A percentile compares a stretch with the other conserved stretches of the same genome.
Conservation (phyloP, 2,113 vertebrate genomes). For the Chlorodrepanis virens region DNA sequence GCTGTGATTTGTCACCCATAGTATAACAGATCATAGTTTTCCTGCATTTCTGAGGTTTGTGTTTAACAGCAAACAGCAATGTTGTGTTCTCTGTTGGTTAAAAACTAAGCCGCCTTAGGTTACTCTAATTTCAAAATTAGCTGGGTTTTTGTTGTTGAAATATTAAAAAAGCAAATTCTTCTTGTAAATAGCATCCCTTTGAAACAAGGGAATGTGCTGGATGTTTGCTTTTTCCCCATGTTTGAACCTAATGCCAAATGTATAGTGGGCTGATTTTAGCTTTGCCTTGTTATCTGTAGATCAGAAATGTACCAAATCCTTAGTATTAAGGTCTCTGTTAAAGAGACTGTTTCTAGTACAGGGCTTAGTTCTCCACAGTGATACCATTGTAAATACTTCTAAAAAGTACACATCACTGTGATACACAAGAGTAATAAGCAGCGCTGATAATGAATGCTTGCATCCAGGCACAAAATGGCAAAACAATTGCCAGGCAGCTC, state of each 20-base stretch:
- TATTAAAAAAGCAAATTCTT: constrained; percentile 41
- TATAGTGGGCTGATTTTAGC: constrained; percentile 9
- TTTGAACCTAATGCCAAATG: constrained; percentile 19
- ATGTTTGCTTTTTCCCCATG: not conserved
- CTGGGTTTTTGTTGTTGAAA: constrained; percentile 40
- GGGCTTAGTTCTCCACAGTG: constrained; percentile 45
- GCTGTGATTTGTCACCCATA: constrained; percentile 36
- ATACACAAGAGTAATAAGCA: constrained; percentile 11
- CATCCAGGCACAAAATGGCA: not conserved
- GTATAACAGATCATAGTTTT: constrained; percentile 61
- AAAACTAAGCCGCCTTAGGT: constrained; percentile 51
- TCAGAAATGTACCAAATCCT: constrained; percentile 8
- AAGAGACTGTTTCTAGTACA: constrained; percentile 21
- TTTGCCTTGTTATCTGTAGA: constrained; percentile 39
- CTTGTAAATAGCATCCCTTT: constrained; percentile 53
- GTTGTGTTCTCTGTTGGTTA: constrained; percentile 52
- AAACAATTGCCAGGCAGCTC: constrained; percentile 23
- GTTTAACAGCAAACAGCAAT: constrained; percentile 51
- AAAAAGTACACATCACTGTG: constrained; percentile 61
- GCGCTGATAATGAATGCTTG: not conserved
- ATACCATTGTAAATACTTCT: constrained; percentile 34
- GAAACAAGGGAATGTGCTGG: not conserved
- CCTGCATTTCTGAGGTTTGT: constrained; percentile 51
- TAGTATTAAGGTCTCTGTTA: constrained; percentile 13
- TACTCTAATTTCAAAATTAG: constrained; percentile 53